Evolutionary conservation across 2,113 vertebrate genomes (phyloP), one percentile per base, ranked within the genome.

Genomic region (Melanocharis versteri): DNA sequence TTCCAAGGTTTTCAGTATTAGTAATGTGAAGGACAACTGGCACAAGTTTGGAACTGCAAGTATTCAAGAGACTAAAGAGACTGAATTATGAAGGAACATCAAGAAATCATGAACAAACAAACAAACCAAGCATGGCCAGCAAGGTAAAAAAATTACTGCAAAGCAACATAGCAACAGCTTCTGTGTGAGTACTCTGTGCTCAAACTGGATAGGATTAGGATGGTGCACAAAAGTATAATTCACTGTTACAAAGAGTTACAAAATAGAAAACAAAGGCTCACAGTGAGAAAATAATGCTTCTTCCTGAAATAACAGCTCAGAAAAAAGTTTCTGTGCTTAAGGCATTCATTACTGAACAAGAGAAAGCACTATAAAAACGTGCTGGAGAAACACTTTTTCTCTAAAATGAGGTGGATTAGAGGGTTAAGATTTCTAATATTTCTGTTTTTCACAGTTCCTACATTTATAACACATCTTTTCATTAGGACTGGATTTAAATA

Each of bases 351-450:
- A 80, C 16, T 23, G 23, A 96, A 44, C 33, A 71, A 56, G 50
- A 86, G 58, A 94, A 96, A 95, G 75, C 62, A 78, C 68, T 90
- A 83, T 50, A 96, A 96, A 93, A 93, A 95, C 95, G 94, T 92
- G 90, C 87, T 93, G 54, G 30, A 83, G 23, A 88, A 95, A 77
- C 54, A 81, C 22, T 93, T 96, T 90, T 73, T 79, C 37, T 62
- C 40, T 75, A 68, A 83, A 83, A 78, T 51, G 6, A 70, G 19
- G 33, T 81, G 47, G 79, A 87, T 90, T 72, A 96, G n/a, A 79
- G n/a, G 22, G 26, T 45, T 79, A 77, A 68, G 33, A 60, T 73
- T 77, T 73, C 51, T 75, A 77, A 9, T 51, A 92, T 48, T 90
- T 80, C 54, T 66, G 47, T 4, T 93, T 88, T 90, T 79, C 35